Percentiles rank a stretch among this genome's conserved stretches.
Evolutionary conservation across 2,113 vertebrate genomes (phyloP).

Genomic region (Sylvilagus bachmani): DNA sequence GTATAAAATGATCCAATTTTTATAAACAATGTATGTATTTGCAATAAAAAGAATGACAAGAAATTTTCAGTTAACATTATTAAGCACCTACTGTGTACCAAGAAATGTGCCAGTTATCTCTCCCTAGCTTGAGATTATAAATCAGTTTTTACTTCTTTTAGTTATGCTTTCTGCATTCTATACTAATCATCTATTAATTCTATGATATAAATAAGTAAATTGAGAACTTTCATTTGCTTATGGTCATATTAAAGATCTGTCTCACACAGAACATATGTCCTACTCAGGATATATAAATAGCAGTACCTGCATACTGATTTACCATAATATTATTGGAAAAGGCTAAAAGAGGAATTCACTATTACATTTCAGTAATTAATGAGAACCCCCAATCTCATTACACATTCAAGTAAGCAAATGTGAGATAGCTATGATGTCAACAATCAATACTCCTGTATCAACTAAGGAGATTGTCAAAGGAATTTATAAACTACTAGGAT

Average conservation of each 20-base stretch:
- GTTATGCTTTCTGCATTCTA: constrained; percentile 15
- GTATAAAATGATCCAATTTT: background rate
- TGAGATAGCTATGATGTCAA: background rate
- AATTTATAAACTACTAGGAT: constrained; percentile 61
- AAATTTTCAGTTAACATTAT: constrained; percentile 7
- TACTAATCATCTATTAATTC: background rate
- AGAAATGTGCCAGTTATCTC: background rate
- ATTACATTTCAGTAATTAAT: background rate
- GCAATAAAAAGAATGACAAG: background rate
- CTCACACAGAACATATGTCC: background rate
- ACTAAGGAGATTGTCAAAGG: constrained; percentile 13
- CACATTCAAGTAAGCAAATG: background rate
- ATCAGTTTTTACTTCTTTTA: constrained; percentile 8
- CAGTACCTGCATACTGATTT: background rate
- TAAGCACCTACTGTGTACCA: background rate
- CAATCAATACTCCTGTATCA: constrained; percentile 6
- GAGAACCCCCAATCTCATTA: background rate
- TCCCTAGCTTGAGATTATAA: background rate
- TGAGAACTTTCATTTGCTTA: background rate
- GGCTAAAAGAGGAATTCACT: background rate
- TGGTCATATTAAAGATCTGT: background rate
- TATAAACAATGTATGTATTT: background rate
- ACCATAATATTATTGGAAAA: background rate
- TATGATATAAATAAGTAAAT: background rate
- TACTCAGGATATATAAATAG: background rate